A percentile compares a stretch with the other conserved stretches of the same genome.
phyloP scores from a whole-genome alignment of 2,797 vertebrate genomes.

The Distichodus sexfasciatus region DNA sequence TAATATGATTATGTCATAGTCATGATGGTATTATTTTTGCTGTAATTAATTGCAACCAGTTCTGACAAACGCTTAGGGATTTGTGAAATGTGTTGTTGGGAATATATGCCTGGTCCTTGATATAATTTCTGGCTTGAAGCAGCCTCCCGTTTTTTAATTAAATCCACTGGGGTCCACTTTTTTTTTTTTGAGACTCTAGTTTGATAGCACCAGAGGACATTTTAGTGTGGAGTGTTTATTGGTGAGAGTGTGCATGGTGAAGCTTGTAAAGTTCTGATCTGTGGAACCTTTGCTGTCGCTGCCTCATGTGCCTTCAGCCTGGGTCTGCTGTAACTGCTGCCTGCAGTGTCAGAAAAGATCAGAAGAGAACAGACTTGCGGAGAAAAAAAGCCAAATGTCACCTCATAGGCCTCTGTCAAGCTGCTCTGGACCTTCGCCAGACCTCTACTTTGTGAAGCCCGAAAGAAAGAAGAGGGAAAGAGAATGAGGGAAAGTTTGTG shows the following conservation, averaged over 20 bases:
- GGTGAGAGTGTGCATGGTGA: constrained; percentile 6
- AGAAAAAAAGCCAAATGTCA: constrained; percentile 44
- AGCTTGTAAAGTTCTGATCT: constrained; percentile 6
- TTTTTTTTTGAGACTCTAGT: neutral
- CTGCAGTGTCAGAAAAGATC: too few species aligned
- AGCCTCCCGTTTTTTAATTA: neutral
- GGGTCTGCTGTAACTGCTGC: neutral
- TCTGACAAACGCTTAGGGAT: constrained; percentile 15
- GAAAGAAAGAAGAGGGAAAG: constrained; percentile 31
- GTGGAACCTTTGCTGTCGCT: constrained; percentile 10
- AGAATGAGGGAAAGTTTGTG: neutral
- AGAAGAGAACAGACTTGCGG: constrained; percentile 50
- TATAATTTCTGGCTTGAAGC: neutral
- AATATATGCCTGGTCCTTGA: neutral
- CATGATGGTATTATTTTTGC: constrained; percentile 1
- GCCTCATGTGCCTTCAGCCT: constrained; percentile 4
- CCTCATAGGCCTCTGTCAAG: constrained; percentile 46
- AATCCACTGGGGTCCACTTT: neutral
- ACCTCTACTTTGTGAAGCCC: constrained; percentile 44
- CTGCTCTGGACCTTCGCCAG: constrained; percentile 53
- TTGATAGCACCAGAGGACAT: constrained; percentile 13
- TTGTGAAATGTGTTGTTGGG: neutral
- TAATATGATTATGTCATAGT: constrained; percentile 22
- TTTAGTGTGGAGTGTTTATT: constrained; percentile 1
- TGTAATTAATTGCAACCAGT: neutral